Base-by-base conservation (phyloP, 2,888 invertebrate species). In the Drosophila peninsularis region DNA sequence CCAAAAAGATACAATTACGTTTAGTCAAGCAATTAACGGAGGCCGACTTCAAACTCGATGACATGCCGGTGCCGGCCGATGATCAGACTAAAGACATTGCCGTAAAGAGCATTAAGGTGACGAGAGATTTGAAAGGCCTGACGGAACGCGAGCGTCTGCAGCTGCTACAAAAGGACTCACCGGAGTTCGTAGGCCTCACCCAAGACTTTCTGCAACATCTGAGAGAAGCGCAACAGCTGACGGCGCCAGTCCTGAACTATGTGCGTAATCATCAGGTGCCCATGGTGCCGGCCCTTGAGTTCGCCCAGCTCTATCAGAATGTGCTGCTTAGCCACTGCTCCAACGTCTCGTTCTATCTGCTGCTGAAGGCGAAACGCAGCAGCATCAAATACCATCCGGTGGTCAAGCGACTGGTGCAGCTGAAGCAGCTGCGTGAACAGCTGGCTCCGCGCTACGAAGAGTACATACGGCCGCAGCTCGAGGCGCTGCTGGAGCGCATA, bases 301-400 rank as follows among this genome's bases (percentile, higher is more conserved):
- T 96, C 92, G 93, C 97, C 1, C 94, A 94, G 90, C 94, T 95
- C 11, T 95, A 96, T 88, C 95, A 95, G 90, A 94, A 95, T 77
- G 92, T 96, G 37, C 94, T 95, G 78, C 94, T 94, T 90, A 97
- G 97, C 90, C 98, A 98, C 90, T 96, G 96, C 81, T 95, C 95
- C 24, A 98, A 98, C 91, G 95, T 98, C 41, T 94, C 95, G 53
- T 97, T 97, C 92, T 98, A 98, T 92, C 92, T 98, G 78, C 93
- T 97, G 80, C 92, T 98, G 17, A 98, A 98, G 93, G 94, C 96
- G 60, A 95, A 95, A 88, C 95, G 95, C 82, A 93, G 94, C 24
- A 94, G 94, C 60, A 94, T 97, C 24, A 94, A 95, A 85, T 95
- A 95, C 80, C 99, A 99, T 93, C 98, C 99, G n/a, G 95, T 98